These are phyloP conservation scores for Ceratotherium simum DNA, from an alignment of 2,113 vertebrate genomes.

Conservation along the genomic window DNA sequence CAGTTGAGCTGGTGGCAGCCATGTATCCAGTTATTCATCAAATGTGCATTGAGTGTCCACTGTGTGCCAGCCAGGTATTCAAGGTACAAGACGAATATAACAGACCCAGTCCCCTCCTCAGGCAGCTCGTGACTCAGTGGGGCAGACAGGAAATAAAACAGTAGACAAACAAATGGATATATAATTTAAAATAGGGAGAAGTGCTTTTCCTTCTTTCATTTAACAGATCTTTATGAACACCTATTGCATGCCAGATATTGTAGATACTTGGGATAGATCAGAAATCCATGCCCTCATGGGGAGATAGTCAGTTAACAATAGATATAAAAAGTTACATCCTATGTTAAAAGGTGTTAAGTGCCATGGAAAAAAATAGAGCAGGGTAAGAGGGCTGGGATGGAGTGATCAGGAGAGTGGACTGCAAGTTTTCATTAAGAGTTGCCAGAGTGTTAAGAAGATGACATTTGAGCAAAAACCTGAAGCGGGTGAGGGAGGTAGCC, in stretches of 20 bases:
- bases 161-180: neutral
- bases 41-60: neutral
- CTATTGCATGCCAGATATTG: neutral
- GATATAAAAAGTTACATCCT: neutral
- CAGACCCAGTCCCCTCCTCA: neutral
- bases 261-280: neutral
- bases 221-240: neutral
- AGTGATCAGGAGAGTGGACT: neutral
- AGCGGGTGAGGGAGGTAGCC: neutral
- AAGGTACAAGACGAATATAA: neutral
- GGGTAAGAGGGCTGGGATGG: neutral
- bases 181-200: slow-evolving; percentile 12
- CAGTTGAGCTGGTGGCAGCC: neutral
- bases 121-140: neutral
- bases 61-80: neutral
- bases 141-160: neutral
- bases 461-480: slow-evolving; percentile 30
- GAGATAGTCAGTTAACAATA: neutral
- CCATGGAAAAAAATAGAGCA: neutral
- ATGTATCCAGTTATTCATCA: neutral
- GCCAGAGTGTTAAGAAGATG: neutral
- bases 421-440: slow-evolving; percentile 7
- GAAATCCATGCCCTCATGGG: slow-evolving; percentile 10
- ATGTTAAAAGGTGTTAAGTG: neutral
- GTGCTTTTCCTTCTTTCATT: slow-evolving; percentile 3